Conservation (phyloP, 2,113 vertebrate species). For the Jaculus jaculus region DNA sequence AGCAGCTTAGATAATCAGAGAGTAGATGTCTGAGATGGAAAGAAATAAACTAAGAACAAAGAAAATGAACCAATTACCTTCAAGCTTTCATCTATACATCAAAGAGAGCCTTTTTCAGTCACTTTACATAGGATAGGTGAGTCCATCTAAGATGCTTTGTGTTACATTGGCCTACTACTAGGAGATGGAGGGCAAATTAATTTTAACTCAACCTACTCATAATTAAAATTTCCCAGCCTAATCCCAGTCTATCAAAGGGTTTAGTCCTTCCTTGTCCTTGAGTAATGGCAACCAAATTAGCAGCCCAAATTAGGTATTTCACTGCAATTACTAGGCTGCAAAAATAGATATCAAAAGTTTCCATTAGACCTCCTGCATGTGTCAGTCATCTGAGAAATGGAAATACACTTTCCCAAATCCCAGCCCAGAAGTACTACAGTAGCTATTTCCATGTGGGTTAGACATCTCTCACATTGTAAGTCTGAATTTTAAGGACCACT, state of each 20-base stretch:
- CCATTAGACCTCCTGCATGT: neutral
- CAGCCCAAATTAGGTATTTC: neutral
- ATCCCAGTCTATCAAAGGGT: neutral
- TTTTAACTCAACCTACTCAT: neutral
- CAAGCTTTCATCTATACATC: neutral
- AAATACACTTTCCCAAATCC: neutral
- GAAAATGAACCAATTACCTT: neutral
- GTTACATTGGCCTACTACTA: neutral
- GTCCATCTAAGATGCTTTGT: neutral
- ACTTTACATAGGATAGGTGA: neutral
- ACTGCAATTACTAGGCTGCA: neutral
- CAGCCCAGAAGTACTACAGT: neutral
- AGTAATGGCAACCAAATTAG: neutral
- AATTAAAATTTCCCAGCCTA: neutral
- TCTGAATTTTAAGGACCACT: neutral
- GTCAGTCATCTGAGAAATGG: neutral
- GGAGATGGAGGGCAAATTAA: neutral
- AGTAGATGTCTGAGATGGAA: neutral
- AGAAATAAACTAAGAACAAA: neutral
- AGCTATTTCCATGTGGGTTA: neutral
- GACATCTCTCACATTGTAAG: neutral
- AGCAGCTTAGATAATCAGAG: neutral
- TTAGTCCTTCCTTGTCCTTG: neutral
- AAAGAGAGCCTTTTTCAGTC: neutral
- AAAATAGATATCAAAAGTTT: neutral